phyloP scores from a whole-genome alignment of 2,113 vertebrate species.

The Accipiter virgatus region DNA sequence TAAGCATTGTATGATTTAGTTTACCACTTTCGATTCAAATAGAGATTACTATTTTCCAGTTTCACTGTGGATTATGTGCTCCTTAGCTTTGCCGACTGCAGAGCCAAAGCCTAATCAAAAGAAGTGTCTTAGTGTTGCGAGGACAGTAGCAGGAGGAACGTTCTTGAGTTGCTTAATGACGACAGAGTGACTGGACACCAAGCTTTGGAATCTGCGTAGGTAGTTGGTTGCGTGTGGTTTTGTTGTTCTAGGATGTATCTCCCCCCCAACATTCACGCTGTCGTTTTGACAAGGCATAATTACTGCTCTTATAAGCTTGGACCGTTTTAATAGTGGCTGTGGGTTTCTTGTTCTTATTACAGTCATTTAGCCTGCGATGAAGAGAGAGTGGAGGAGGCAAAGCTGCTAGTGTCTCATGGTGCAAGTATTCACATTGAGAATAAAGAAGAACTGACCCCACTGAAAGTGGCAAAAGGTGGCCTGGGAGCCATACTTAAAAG shows the following conservation, averaged over 20 bases:
- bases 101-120: neutral
- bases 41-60: neutral
- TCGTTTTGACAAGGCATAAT: neutral
- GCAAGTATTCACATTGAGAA: conserved; percentile 97
- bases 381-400: conserved; percentile 92
- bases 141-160: neutral
- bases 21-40: neutral
- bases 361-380: conserved; percentile 98
- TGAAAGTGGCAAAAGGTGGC: conserved; percentile 87
- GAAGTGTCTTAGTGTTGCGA: neutral
- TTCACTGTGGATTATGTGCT: neutral
- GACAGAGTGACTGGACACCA: neutral
- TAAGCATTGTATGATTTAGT: rapidly evolving
- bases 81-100: neutral
- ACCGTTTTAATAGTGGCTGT: conserved; percentile 1
- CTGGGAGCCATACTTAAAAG: conserved; percentile 82
- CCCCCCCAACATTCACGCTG: neutral
- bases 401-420: conserved; percentile 89
- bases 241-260: neutral
- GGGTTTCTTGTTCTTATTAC: conserved; percentile 57
- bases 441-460: conserved; percentile 93
- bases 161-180: neutral
- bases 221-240: neutral
- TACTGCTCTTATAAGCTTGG: neutral
- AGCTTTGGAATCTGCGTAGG: neutral